Evolutionary conservation across 2,113 vertebrate species (phyloP).

Genomic region (Muntiacus reevesi): DNA sequence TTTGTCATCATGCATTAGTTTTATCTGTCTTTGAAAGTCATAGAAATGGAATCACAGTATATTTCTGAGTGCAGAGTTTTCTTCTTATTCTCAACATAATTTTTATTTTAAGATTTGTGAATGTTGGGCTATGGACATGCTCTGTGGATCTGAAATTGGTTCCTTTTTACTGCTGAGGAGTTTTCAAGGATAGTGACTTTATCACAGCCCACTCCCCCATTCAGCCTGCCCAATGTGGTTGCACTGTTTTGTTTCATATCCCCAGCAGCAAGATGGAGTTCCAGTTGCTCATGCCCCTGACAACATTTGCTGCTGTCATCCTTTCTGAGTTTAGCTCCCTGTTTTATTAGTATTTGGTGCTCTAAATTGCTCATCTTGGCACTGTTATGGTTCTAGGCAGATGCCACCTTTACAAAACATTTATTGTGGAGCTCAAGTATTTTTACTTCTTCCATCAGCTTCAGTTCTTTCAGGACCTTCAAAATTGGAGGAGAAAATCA

Average conservation of each 20-base stretch:
- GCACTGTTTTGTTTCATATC: neutral
- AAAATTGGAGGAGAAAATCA: neutral
- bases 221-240: neutral
- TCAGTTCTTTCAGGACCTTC: neutral
- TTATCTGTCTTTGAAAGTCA: neutral
- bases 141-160: neutral
- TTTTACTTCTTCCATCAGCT: neutral
- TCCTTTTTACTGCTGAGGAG: neutral
- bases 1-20: neutral
- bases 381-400: neutral
- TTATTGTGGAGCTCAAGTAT: neutral
- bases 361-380: neutral
- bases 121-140: neutral
- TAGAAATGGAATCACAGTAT: neutral
- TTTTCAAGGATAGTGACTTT: neutral
- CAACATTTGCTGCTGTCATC: neutral
- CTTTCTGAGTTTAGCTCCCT: neutral
- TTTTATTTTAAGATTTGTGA: neutral
- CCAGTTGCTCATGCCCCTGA: neutral
- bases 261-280: accelerated
- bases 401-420: neutral
- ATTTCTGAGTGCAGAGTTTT: neutral
- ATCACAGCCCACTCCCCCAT: neutral
- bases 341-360: neutral
- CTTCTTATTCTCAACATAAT: neutral